These are phyloP conservation scores for Pristiophorus japonicus DNA, from an alignment of 2,113 vertebrate species.

Conservation along the genomic window DNA sequence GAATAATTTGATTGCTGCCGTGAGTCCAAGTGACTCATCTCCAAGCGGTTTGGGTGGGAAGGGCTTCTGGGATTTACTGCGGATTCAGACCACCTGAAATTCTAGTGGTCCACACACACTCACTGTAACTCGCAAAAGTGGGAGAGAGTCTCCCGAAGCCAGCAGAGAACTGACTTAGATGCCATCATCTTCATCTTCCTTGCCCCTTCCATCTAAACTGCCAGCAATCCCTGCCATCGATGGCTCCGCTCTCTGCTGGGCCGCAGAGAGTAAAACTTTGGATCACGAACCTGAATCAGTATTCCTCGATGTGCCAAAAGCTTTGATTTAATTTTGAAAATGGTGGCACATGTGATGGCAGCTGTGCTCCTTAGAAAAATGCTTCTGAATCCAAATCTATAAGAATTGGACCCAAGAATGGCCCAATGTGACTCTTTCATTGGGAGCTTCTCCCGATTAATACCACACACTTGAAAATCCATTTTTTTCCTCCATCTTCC, in stretches of 20 bases:
- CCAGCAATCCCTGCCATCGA: neutral
- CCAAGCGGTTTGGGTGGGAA: neutral
- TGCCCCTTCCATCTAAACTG: neutral
- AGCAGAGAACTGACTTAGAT: neutral
- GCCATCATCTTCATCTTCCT: neutral
- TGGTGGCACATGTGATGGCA: too few relatives aligned
- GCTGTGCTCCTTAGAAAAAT: neutral
- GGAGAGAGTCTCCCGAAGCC: neutral
- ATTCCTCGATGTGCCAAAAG: too few relatives aligned
- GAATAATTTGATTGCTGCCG: too few relatives aligned
- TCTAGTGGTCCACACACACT: neutral
- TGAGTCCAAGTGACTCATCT: neutral
- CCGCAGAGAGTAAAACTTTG: neutral
- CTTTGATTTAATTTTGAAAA: neutral
- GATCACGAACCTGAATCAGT: neutral
- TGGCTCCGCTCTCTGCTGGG: neutral
- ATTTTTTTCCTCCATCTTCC: neutral
- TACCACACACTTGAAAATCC: neutral
- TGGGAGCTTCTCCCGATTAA: too few relatives aligned
- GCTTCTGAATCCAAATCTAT: neutral
- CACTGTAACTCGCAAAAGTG: neutral
- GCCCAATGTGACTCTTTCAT: neutral
- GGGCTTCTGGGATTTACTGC: neutral
- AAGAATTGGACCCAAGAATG: neutral
- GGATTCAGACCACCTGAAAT: neutral